Evolutionary conservation across 2,113 vertebrate species (phyloP), one percentile per base, ranked within the genome.

Genomic region (Sinocyclocheilus maitianheensis): DNA sequence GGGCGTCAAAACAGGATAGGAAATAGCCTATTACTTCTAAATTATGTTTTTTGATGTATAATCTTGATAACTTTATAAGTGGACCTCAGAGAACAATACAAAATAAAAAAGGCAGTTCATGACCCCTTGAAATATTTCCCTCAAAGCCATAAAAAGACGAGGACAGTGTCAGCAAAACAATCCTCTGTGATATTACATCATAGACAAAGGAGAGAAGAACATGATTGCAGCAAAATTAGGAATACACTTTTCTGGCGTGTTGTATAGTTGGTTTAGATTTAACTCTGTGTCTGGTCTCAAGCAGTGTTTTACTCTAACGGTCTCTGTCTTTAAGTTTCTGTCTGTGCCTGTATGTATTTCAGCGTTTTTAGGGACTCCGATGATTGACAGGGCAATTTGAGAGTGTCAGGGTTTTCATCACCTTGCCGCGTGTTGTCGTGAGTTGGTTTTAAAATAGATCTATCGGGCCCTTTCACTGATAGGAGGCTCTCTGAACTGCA

Each of bases 361-460:
- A 86, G 63, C 75, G 72, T 88, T 91, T 55, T 89, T 92, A 81
- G 90, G 88, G 90, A 90, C 71, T 86, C 81, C 8, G 1, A 78
- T 94, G 94, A 95, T 93, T 94, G 94, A 94, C 93, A 94, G 89
- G 89, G 89, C 93, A 94, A 94, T 94, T 93, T 94, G 88, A 88
- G 90, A 91, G 91, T 93, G 90, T 90, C 90, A 88, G 89, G 83
- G 87, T 91, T 93, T 91, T 92, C 93, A 88, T 94, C 90, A 90
- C 91, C 84, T 83, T 83, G 88, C 88, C 81, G 74, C 88, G 72
- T 84, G 87, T 85, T 93, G 92, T 94, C 92, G 91, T 84, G 93
- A 86, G 88, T 85, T 85, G 71, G 91, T 92, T 93, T 94, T 93
- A 92, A 94, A 93, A 92, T 90, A 89, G 90, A 91, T 93, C 91